These are phyloP conservation scores for Hoplostethus atlanticus DNA, from an alignment of 2,797 vertebrate species.

Conservation along the genomic window DNA sequence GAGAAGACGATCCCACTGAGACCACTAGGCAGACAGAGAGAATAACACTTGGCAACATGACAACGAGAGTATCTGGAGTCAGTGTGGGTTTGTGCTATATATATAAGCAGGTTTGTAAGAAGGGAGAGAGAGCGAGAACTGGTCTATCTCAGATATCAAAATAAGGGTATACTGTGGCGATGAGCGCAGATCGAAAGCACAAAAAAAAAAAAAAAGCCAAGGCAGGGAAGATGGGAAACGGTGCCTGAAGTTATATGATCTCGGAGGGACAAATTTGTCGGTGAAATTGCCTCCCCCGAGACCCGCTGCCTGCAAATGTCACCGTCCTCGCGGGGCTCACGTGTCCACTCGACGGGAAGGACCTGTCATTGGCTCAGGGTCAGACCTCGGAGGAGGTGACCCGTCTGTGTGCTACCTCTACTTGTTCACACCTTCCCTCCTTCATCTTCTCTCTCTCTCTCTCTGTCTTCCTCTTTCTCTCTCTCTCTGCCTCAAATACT, in stretches of 20 bases:
- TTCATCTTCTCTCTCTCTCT: constrained; percentile 12
- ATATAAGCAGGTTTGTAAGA: constrained; percentile 2
- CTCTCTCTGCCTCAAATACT: neutral
- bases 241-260: constrained; percentile 51
- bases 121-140: constrained; percentile 28
- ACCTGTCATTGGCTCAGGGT: constrained; percentile 62
- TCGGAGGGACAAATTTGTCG: constrained; percentile 63
- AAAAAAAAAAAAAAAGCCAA: constrained; percentile 22
- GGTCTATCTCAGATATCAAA: constrained; percentile 17
- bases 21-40: constrained; percentile 18
- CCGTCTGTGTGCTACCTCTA: constrained; percentile 44
- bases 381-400: constrained; percentile 62
- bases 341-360: constrained; percentile 67
- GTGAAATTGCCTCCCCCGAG: constrained; percentile 76
- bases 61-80: constrained; percentile 19
- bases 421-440: constrained; percentile 29
- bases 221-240: constrained; percentile 27
- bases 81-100: neutral
- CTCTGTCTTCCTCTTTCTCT: neutral
- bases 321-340: constrained; percentile 55
- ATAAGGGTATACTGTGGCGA: constrained; percentile 31
- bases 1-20: constrained; percentile 32
- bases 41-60: constrained; percentile 24
- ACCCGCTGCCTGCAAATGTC: constrained; percentile 70
- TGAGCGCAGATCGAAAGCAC: constrained; percentile 45